Base-by-base conservation (phyloP, 2,888 invertebrate genomes). In the Carpatolechia fugitivella region DNA sequence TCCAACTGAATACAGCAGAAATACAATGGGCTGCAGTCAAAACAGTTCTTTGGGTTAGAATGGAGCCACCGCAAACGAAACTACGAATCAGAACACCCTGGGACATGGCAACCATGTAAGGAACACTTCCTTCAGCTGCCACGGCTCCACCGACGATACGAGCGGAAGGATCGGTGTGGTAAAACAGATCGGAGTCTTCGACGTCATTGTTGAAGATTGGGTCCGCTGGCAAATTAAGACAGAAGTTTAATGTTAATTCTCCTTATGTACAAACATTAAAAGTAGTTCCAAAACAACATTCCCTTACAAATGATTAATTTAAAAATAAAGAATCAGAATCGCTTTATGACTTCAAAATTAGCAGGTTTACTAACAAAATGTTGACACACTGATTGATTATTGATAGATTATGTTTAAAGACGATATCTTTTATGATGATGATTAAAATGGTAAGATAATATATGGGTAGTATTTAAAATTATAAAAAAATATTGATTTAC, bases 1-100 rank as follows among this genome's bases (percentile, higher is more conserved):
- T 71, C 18, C 59, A 61, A 54, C 66, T 68, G 62, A 63, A 72
- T 0, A 69, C 74, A 30, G 69, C 68, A 0, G 49, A 72, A 50
- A 85, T 76, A 57, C 86, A 86, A 52, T 86, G 85, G 0, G 86
- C 85, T 1, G 86, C 86, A 0, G 84, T 85, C 11, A 85, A 66
- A 1, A 85, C 68, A 14, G 68, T 69, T 0, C 76, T 60, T 0
- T 16, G 53, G 0, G 63, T 47, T 40, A 86, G 56, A 4, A 85
- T 46, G 13, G 85, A 84, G 0, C 72, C 84, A 0, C 85, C 85
- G 56, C 85, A 86, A 2, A 78, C 3, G 55, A 77, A 74, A 36
- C 64, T 74, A 4, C 75, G 64, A 56, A 80, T 8, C 0, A 72
- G 0, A 0, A 60, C 1, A 0, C 82, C 82, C 11, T n/a, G 68